A percentile compares a stretch with the other conserved stretches of the same genome.
Evolutionary conservation across 2,113 vertebrate species (phyloP).

Genomic region (Cyrtonyx montezumae): DNA sequence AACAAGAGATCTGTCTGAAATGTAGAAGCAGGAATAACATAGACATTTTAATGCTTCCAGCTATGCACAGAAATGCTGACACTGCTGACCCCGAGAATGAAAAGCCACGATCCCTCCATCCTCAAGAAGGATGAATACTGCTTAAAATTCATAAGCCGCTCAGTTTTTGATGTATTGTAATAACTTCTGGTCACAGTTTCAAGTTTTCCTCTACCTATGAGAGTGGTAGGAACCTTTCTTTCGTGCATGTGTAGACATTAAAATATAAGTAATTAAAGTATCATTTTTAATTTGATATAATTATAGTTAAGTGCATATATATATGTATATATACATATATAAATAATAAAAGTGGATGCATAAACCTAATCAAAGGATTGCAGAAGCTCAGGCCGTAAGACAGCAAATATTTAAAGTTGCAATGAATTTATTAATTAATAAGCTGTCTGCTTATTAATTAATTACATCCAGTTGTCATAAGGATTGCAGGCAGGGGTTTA

Average conservation of each 20-base stretch:
- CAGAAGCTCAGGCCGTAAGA: background rate
- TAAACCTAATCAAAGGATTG: background rate
- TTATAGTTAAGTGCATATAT: background rate
- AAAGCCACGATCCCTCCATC: background rate
- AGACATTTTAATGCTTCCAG: background rate
- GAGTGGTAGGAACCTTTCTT: background rate
- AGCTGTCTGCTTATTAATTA: background rate
- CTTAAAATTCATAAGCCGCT: conserved; percentile 32
- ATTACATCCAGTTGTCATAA: background rate
- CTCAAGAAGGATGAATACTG: background rate
- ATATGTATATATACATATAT: background rate
- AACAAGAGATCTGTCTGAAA: background rate
- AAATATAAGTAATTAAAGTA: background rate
- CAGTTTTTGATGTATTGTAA: background rate
- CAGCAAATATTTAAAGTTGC: background rate
- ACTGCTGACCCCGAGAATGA: background rate
- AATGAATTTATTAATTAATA: background rate
- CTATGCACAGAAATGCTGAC: background rate
- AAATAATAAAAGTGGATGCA: background rate
- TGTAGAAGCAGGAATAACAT: background rate
- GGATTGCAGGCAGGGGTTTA: background rate
- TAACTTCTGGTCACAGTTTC: background rate
- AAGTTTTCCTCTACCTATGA: background rate
- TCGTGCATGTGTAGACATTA: background rate
- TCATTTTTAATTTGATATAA: background rate